These are phyloP conservation scores for Lagria hirta DNA, from an alignment of 2,888 invertebrate genomes.

Conservation along the genomic window DNA sequence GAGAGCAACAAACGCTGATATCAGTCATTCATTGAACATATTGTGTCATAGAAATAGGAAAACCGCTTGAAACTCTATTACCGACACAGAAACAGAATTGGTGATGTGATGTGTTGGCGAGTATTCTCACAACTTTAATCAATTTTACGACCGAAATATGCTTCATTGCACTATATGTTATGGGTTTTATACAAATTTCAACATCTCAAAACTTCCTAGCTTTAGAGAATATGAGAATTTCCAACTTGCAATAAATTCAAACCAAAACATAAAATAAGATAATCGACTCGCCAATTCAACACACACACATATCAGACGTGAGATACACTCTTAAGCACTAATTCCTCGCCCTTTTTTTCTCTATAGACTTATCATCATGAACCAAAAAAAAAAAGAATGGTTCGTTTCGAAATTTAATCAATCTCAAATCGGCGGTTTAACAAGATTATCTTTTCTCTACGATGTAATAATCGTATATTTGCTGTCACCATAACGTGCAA, in stretches of 20 bases:
- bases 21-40: slow-evolving; percentile 6
- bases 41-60: slow-evolving; percentile 16
- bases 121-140: slow-evolving; percentile 19
- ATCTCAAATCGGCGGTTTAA: slow-evolving; percentile 8
- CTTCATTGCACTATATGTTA: slow-evolving; percentile 17
- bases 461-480: slow-evolving; percentile 16
- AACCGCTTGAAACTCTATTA: slow-evolving; percentile 12
- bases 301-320: too few species aligned
- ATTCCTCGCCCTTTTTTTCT: too few species aligned
- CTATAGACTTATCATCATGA: too few species aligned
- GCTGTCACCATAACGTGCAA: too few species aligned
- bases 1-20: slow-evolving; percentile 3
- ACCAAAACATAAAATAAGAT: too few species aligned
- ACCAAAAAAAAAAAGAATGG: too few species aligned
- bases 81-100: slow-evolving; percentile 10
- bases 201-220: slow-evolving; percentile 7
- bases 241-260: too few species aligned
- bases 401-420: slow-evolving; percentile 15
- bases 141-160: slow-evolving; percentile 21
- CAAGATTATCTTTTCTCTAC: slow-evolving; percentile 12
- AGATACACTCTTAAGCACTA: too few species aligned
- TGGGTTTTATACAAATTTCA: slow-evolving; percentile 19
- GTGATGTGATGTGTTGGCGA: slow-evolving; percentile 19
- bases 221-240: too few species aligned
- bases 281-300: too few species aligned